Conservation (phyloP, 2,888 invertebrate genomes). For the Netelia fuscicornis region DNA sequence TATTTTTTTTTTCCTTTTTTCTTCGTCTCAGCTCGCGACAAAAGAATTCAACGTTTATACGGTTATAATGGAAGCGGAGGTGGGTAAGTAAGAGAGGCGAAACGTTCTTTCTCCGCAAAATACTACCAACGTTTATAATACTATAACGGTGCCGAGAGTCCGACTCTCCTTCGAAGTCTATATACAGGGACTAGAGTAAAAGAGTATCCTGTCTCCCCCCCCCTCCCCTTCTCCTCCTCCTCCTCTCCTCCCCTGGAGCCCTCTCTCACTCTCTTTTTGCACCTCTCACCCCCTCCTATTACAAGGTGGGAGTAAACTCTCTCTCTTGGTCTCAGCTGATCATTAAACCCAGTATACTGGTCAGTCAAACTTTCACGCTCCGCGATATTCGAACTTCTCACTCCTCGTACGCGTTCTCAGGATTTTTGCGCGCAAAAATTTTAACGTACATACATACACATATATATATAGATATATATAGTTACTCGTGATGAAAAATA, state of each 20-base stretch:
- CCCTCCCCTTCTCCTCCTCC: background rate
- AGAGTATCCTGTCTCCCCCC: background rate
- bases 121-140: background rate
- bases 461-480: background rate
- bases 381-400: constrained; percentile 76
- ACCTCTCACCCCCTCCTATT: background rate
- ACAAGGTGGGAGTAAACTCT: constrained; percentile 78
- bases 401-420: constrained; percentile 66
- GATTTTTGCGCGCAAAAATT: constrained; percentile 15
- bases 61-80: constrained; percentile 18
- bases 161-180: constrained; percentile 18
- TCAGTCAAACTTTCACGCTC: constrained; percentile 84
- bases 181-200: constrained; percentile 3
- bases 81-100: constrained; percentile 20
- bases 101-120: constrained; percentile 33
- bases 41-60: constrained; percentile 10
- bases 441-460: background rate
- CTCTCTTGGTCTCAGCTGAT: constrained; percentile 81
- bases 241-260: background rate
- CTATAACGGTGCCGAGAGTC: constrained; percentile 4
- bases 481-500: background rate
- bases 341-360: constrained; percentile 78
- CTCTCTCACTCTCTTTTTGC: too few species aligned
- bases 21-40: background rate
- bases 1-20: background rate